A percentile compares a stretch with the other conserved stretches of the same genome.
phyloP scores from a whole-genome alignment of 2,888 invertebrate species.

The Adelognathus sp. region DNA sequence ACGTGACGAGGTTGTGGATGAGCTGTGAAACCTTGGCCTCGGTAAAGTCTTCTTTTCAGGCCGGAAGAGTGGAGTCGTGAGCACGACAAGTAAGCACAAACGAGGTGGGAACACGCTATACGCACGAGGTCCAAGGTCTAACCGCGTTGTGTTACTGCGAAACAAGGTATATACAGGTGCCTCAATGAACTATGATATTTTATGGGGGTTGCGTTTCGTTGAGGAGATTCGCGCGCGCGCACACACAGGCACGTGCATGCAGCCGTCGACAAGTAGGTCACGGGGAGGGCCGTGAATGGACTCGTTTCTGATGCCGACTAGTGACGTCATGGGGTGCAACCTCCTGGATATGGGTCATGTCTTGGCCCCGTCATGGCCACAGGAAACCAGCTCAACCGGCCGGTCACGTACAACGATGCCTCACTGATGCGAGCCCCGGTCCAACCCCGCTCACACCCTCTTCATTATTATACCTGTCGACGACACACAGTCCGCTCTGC shows the following conservation, averaged over 20 bases:
- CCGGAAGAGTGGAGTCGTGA: background rate
- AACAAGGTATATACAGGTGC: conserved; percentile 32
- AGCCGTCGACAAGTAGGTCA: conserved; percentile 72
- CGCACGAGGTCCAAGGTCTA: conserved; percentile 16
- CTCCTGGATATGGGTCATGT: conserved; percentile 76
- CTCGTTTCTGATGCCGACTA: conserved; percentile 65
- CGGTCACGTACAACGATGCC: conserved; percentile 61
- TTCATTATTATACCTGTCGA: background rate
- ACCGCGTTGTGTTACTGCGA: conserved; percentile 17
- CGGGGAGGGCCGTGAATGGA: conserved; percentile 77
- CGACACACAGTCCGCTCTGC: conserved; percentile 11
- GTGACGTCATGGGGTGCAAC: conserved; percentile 78
- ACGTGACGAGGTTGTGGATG: conserved; percentile 12
- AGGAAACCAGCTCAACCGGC: conserved; percentile 67
- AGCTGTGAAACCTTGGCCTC: conserved; percentile 11
- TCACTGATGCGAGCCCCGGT: background rate
- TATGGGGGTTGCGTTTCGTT: conserved; percentile 61
- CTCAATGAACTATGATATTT: conserved; percentile 79
- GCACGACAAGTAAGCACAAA: background rate
- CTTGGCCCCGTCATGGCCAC: conserved; percentile 74
- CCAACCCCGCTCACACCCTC: background rate
- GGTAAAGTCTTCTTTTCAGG: background rate
- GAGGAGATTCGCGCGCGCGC: conserved; percentile 15
- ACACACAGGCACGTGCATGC: background rate
- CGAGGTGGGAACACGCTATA: conserved; percentile 27